These are phyloP conservation scores for Diadema setosum DNA, from an alignment of 35 echinoderm and acorn worm species.

Conservation along the genomic window DNA sequence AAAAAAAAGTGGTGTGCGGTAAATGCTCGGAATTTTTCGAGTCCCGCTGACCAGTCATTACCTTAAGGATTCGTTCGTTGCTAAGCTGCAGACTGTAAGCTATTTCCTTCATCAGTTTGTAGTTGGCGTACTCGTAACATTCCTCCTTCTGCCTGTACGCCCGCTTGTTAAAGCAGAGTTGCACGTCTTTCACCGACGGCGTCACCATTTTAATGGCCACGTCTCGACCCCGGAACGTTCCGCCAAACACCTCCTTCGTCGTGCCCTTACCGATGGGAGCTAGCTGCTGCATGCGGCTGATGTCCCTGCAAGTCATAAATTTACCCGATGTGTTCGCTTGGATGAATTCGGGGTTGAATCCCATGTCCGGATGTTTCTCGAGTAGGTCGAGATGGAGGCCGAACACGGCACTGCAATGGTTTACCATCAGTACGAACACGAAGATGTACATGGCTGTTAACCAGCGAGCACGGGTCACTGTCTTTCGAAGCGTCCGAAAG, in stretches of 20 bases:
- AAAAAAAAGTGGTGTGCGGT: no score
- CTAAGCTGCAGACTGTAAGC: slow-evolving; percentile 54
- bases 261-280: slow-evolving; percentile 54
- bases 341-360: background rate
- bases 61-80: slow-evolving; percentile 77
- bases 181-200: slow-evolving; percentile 63
- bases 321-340: background rate
- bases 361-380: background rate
- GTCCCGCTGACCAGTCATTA: slow-evolving; percentile 23
- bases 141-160: background rate
- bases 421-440: background rate
- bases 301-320: background rate
- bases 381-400: background rate
- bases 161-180: slow-evolving; percentile 47
- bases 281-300: background rate
- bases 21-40: no score
- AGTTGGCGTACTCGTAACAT: slow-evolving; percentile 83
- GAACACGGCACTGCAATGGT: background rate
- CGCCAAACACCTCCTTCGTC: slow-evolving; percentile 74
- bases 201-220: slow-evolving; percentile 93
- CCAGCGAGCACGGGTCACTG: background rate
- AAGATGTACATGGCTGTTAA: background rate
- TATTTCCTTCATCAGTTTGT: slow-evolving; percentile 95
- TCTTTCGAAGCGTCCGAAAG: background rate
- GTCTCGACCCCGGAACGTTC: slow-evolving; percentile 12